Percentiles rank a stretch among this genome's conserved stretches.
Conservation (phyloP, 2,888 invertebrate species). For the Thereva nobilitata region DNA sequence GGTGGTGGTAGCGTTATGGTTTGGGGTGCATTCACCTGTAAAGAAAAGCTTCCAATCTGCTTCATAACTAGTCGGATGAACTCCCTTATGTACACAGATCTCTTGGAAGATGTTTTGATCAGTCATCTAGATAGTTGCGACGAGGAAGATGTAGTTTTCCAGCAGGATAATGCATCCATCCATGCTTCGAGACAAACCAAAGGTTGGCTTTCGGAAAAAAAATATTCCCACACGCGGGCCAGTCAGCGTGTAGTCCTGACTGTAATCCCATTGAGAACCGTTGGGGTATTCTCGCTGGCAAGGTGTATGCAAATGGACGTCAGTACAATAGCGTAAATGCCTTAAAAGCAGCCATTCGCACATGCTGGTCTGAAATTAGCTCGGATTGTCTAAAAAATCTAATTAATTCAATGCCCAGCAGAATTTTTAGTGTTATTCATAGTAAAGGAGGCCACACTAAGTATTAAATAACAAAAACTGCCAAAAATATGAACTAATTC, state of each 20-base stretch:
- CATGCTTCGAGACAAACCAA: slow-evolving; percentile 1
- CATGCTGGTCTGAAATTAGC: slow-evolving; percentile 8
- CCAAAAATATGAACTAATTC: slow-evolving; percentile 3
- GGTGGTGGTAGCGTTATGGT: slow-evolving; percentile 12
- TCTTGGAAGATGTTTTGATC: slow-evolving; percentile 22
- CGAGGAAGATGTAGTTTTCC: slow-evolving; percentile 8
- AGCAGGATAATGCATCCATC: slow-evolving; percentile 5
- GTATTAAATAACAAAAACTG: no score
- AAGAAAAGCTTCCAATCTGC: slow-evolving; percentile 17
- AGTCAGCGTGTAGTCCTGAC: not conserved
- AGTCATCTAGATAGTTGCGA: slow-evolving; percentile 10
- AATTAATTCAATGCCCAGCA: not conserved
- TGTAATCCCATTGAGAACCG: slow-evolving; percentile 9
- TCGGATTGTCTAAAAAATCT: slow-evolving; percentile 11
- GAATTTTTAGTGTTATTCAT: slow-evolving; percentile 1
- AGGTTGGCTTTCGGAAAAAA: slow-evolving; percentile 10
- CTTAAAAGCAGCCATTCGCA: slow-evolving; percentile 4
- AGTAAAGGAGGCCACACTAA: not conserved
- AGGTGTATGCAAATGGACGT: slow-evolving; percentile 8
- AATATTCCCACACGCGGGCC: not conserved
- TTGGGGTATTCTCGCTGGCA: slow-evolving; percentile 5
- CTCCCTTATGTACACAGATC: slow-evolving; percentile 23
- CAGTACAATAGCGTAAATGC: not conserved
- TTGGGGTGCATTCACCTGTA: slow-evolving; percentile 5
- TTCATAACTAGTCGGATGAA: slow-evolving; percentile 10